phyloP scores from a whole-genome alignment of 1,140 invertebrate species.

The Drosophila insularis region DNA sequence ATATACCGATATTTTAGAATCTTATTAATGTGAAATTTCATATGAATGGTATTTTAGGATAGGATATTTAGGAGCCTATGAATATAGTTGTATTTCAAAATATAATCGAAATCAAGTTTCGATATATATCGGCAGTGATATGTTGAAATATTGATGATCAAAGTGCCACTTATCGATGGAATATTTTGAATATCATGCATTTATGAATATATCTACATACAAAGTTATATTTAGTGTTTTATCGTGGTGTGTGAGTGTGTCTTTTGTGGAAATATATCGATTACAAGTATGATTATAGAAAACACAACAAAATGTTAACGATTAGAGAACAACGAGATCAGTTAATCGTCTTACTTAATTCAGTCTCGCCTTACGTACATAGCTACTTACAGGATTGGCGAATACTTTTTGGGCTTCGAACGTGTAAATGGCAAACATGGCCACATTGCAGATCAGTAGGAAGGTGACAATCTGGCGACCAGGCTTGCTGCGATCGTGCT shows the following conservation, averaged over 20 bases:
- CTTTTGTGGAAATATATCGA: slow-evolving; percentile 16
- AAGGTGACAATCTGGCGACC: slow-evolving; percentile 97
- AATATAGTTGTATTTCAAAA: too few species aligned
- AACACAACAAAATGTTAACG: slow-evolving; percentile 27
- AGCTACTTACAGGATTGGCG: slow-evolving; percentile 90
- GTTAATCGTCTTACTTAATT: slow-evolving; percentile 80
- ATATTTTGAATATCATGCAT: background rate
- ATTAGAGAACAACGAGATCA: slow-evolving; percentile 73
- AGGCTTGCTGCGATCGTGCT: slow-evolving; percentile 96
- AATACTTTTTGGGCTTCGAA: slow-evolving; percentile 97
- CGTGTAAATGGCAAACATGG: slow-evolving; percentile 97
- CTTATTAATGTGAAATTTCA: too few species aligned
- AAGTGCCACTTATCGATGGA: background rate
- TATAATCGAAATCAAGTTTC: too few species aligned
- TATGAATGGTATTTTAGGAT: too few species aligned
- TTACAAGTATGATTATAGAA: slow-evolving; percentile 11
- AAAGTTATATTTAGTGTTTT: too few species aligned
- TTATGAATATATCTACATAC: too few species aligned
- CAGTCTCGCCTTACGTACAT: slow-evolving; percentile 82
- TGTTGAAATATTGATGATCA: too few species aligned
- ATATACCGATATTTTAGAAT: too few species aligned
- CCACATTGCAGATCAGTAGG: slow-evolving; percentile 96
- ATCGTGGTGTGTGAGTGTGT: background rate
- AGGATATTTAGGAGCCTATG: too few species aligned
- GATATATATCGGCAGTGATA: too few species aligned